A percentile compares a stretch with the other conserved stretches of the same genome.
These are phyloP conservation scores for Mirounga angustirostris DNA, from an alignment of 2,113 vertebrate species.

Conservation along the genomic window DNA sequence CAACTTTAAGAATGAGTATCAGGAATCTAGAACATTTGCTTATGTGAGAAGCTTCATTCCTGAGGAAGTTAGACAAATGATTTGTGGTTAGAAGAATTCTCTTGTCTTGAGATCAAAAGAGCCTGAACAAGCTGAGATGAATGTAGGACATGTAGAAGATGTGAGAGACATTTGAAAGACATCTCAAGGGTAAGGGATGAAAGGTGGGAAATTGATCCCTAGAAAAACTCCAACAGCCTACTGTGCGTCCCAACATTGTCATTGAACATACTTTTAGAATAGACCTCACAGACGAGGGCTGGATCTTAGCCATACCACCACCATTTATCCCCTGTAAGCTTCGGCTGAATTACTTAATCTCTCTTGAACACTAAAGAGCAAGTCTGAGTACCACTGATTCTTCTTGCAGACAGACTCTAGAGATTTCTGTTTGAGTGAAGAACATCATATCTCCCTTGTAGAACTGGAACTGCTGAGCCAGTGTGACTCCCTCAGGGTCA, in stretches of 20 bases:
- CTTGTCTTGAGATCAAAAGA: conserved; percentile 38
- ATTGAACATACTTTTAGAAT: not conserved
- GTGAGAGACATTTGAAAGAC: not conserved
- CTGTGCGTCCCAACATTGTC: not conserved
- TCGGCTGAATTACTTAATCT: conserved; percentile 7
- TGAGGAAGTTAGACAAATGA: conserved; percentile 41
- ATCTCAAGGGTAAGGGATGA: not conserved
- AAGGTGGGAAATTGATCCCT: not conserved
- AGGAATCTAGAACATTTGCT: conserved; percentile 13
- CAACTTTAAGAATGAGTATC: conserved; percentile 23
- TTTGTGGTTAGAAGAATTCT: conserved; percentile 54
- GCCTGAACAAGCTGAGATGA: not conserved
- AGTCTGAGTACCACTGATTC: not conserved
- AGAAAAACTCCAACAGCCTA: not conserved
- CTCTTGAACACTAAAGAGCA: conserved; percentile 12
- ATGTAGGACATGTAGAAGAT: not conserved
- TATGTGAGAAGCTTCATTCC: not conserved
- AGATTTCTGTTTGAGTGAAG: not conserved
- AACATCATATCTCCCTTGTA: not conserved
- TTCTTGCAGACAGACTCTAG: not conserved
- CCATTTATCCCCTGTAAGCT: not conserved
- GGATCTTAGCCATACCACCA: not conserved
- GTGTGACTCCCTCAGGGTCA: not conserved
- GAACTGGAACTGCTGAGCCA: not conserved
- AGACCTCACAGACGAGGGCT: not conserved